Conservation (phyloP, 1,140 invertebrate species). For the Temnothorax nylanderi region DNA sequence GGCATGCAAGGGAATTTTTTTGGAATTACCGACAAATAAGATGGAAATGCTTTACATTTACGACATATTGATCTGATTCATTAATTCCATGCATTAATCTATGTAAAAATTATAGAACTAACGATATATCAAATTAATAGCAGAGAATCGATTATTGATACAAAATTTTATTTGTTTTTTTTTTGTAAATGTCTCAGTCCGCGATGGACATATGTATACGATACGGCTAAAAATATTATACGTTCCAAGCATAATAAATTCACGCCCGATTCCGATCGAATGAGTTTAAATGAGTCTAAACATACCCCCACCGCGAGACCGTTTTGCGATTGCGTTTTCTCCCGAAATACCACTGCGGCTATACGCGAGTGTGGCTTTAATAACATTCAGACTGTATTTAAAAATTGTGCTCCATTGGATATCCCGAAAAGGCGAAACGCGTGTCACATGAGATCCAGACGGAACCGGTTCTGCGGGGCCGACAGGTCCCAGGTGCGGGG, state of each 20-base stretch:
- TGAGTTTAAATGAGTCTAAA: background rate
- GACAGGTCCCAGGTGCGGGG: constrained; percentile 60
- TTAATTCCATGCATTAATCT: background rate
- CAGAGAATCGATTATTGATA: background rate
- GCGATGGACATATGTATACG: background rate
- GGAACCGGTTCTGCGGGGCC: constrained; percentile 70
- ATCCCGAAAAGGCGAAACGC: constrained; percentile 70
- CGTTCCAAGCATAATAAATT: background rate
- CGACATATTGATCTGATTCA: background rate
- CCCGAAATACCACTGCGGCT: constrained; percentile 5
- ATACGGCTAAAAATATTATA: background rate
- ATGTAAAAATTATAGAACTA: background rate
- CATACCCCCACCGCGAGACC: background rate
- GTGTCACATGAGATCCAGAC: constrained; percentile 62
- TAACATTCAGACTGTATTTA: constrained; percentile 43
- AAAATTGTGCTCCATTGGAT: constrained; percentile 46
- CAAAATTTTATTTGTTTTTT: background rate
- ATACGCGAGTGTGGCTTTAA: constrained; percentile 41
- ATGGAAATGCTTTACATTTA: background rate
- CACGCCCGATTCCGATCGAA: background rate
- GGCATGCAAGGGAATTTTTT: background rate
- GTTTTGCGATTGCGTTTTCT: background rate
- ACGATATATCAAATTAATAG: background rate
- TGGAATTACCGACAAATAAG: background rate
- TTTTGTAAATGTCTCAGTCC: background rate